Evolutionary conservation across 2,888 invertebrate genomes (phyloP).

Genomic region (Cyaniris semiargus): DNA sequence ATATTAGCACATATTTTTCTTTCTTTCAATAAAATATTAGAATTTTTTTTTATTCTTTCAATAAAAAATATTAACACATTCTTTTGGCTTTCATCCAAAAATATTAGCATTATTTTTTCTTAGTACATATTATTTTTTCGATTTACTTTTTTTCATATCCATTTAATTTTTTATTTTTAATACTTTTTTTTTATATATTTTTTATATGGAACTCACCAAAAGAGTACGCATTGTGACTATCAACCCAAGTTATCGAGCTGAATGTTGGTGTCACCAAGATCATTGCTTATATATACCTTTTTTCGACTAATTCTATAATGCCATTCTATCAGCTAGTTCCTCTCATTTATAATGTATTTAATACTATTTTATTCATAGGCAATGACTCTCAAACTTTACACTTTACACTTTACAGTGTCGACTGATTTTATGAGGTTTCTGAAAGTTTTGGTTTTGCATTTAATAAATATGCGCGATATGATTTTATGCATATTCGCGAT

Average conservation of each 20-base stretch:
- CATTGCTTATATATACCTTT: slow-evolving; percentile 74
- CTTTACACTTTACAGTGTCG: slow-evolving; percentile 48
- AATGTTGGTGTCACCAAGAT: slow-evolving; percentile 63
- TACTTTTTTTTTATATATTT: neutral
- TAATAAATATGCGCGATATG: neutral
- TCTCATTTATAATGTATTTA: slow-evolving; percentile 66
- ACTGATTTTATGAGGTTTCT: slow-evolving; percentile 38
- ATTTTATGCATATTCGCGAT: slow-evolving; percentile 7
- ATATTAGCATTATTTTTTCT: neutral
- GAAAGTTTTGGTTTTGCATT: neutral
- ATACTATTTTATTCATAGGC: slow-evolving; percentile 57
- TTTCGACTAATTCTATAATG: slow-evolving; percentile 63
- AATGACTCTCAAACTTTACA: slow-evolving; percentile 64
- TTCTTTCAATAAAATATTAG: neutral
- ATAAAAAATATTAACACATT: neutral
- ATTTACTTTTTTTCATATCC: neutral
- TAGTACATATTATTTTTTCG: neutral
- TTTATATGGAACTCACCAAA: slow-evolving; percentile 57
- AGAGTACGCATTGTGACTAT: slow-evolving; percentile 67
- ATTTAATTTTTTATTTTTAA: slow-evolving; percentile 25
- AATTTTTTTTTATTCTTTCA: too few species aligned
- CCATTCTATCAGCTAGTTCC: slow-evolving; percentile 59
- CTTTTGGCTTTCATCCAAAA: neutral
- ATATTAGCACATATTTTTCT: neutral
- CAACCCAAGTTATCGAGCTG: slow-evolving; percentile 59